phyloP scores from a whole-genome alignment of 2,797 vertebrate genomes.

The Argentina silus region DNA sequence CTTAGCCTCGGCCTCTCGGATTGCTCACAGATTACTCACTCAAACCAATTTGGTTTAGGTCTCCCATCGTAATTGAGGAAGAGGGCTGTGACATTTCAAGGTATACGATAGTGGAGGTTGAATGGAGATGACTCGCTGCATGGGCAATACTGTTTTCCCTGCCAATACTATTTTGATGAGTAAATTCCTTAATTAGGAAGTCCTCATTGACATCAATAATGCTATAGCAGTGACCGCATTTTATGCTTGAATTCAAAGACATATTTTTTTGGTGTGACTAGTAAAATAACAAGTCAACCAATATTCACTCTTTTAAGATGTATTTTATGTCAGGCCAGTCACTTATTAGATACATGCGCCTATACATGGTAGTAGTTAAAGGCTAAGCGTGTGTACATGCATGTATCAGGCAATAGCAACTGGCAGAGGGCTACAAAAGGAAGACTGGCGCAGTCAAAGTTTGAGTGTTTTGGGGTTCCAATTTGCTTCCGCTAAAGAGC shows the following conservation, averaged over 20 bases:
- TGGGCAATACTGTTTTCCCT: slow-evolving; percentile 3
- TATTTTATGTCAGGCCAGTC: no score
- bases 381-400: no score
- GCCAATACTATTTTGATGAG: not conserved
- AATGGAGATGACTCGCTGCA: not conserved
- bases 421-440: no score
- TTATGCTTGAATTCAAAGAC: not conserved
- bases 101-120: slow-evolving; percentile 37
- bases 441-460: no score
- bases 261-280: not conserved
- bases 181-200: slow-evolving; percentile 14
- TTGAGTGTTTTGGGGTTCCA: no score
- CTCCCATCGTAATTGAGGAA: slow-evolving; percentile 51
- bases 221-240: not conserved
- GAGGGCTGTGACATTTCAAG: slow-evolving; percentile 45
- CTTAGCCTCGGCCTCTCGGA: not conserved
- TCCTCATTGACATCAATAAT: slow-evolving; percentile 1
- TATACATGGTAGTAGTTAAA: no score
- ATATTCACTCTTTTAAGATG: no score
- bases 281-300: no score
- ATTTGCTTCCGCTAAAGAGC: no score
- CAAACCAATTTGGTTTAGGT: slow-evolving; percentile 54
- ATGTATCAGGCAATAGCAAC: no score
- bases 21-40: slow-evolving; percentile 49
- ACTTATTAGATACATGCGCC: no score